Percentiles rank a stretch among this genome's conserved stretches.
Conservation (phyloP, 2,888 invertebrate genomes). For the Lepetodrilus schrolli region DNA sequence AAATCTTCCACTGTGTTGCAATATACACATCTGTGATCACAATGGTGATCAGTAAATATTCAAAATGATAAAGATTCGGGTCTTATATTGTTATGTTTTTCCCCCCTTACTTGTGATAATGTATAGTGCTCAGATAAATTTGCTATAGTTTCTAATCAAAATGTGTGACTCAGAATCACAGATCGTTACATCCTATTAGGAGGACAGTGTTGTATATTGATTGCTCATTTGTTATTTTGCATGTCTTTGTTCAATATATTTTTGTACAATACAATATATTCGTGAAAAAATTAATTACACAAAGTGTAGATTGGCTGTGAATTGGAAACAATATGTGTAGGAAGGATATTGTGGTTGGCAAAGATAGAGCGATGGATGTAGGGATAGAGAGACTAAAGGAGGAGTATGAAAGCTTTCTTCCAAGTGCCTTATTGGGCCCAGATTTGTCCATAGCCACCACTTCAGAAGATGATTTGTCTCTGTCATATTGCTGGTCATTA, state of each 20-base stretch:
- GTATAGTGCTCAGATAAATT: neutral
- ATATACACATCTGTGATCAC: neutral
- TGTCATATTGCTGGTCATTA: conserved; percentile 15
- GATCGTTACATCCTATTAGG: too few species aligned
- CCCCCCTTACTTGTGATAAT: neutral
- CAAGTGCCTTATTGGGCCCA: conserved; percentile 7
- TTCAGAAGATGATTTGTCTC: too few species aligned
- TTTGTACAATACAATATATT: conserved; percentile 1
- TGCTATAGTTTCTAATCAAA: neutral
- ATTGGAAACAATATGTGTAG: neutral
- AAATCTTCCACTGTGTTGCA: too few species aligned
- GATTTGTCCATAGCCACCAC: neutral
- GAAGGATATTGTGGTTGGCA: neutral
- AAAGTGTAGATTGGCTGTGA: conserved; percentile 17
- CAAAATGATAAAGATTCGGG: neutral
- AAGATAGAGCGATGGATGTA: neutral
- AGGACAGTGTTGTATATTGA: too few species aligned
- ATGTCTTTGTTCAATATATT: conserved; percentile 15
- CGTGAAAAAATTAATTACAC: conserved; percentile 15
- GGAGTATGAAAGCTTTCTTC: neutral
- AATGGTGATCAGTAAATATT: neutral
- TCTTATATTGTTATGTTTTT: neutral
- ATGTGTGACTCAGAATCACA: too few species aligned
- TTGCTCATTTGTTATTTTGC: too few species aligned
- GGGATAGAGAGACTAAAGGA: neutral